Evolutionary conservation across 2,797 vertebrate genomes (phyloP).

Genomic region (Hypotaenidia okinawae): DNA sequence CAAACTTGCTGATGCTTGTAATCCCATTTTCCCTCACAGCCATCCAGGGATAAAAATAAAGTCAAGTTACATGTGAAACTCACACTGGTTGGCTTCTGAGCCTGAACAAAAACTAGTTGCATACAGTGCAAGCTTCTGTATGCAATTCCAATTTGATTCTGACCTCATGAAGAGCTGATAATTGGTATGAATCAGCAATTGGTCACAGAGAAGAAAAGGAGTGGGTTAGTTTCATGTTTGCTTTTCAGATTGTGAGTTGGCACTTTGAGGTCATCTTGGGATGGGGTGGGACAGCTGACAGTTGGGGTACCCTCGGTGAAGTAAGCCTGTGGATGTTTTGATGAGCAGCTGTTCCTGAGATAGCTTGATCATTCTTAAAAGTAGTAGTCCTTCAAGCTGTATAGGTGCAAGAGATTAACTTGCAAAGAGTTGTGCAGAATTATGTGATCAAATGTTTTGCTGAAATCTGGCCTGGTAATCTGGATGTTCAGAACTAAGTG

Average conservation of each 20-base stretch:
- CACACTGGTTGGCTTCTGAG: not conserved
- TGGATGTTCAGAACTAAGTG: not conserved
- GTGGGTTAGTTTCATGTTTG: not conserved
- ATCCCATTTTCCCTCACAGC: not conserved
- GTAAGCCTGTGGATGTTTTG: not conserved
- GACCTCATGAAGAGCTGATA: not conserved
- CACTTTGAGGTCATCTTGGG: not conserved
- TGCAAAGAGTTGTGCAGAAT: not conserved
- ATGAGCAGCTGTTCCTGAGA: not conserved
- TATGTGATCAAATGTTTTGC: not conserved
- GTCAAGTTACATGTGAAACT: not conserved
- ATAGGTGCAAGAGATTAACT: not conserved
- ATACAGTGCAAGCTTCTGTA: not conserved
- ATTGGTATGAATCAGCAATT: not conserved
- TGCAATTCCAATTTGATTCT: not conserved
- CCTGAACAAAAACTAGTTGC: not conserved
- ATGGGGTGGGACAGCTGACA: not conserved
- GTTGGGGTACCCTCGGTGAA: not conserved
- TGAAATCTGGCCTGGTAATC: not conserved
- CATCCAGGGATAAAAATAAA: conserved; percentile 33
- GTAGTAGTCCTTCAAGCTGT: not conserved
- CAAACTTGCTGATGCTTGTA: conserved; percentile 18
- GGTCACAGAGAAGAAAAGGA: not conserved
- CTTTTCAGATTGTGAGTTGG: not conserved
- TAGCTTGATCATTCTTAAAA: not conserved